Conservation (phyloP, 2,797 vertebrate genomes). For the Linurgus olivaceus region DNA sequence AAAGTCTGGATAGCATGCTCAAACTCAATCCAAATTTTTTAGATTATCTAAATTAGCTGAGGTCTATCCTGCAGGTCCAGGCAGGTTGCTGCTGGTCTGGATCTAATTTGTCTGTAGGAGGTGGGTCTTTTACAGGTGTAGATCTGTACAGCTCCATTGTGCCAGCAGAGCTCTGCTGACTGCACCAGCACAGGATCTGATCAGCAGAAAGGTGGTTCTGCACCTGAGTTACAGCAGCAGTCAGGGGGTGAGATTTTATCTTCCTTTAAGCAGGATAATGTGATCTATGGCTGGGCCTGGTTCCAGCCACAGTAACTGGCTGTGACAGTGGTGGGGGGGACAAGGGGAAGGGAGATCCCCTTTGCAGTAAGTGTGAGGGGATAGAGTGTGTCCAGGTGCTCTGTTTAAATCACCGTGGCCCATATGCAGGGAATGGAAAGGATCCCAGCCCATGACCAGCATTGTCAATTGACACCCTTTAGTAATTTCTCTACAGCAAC, state of each 20-base stretch:
- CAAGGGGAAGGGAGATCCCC: neutral
- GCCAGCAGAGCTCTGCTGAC: neutral
- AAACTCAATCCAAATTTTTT: neutral
- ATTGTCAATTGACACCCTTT: neutral
- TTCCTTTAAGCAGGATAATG: neutral
- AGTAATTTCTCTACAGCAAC: neutral
- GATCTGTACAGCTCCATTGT: neutral
- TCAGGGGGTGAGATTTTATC: neutral
- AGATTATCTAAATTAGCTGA: neutral
- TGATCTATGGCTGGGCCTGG: neutral
- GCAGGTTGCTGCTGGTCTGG: neutral
- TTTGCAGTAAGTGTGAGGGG: neutral
- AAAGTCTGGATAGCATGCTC: neutral
- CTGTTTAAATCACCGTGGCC: rapidly evolving
- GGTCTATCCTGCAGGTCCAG: rapidly evolving
- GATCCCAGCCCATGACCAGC: neutral
- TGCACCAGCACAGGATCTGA: neutral
- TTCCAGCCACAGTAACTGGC: neutral
- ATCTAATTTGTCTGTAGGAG: neutral
- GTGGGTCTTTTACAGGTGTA: neutral
- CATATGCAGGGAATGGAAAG: neutral
- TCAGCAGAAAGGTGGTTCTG: neutral
- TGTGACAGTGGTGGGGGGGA: neutral
- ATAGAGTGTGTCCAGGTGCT: neutral
- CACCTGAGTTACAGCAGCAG: neutral